phyloP scores from a whole-genome alignment of 53 echinoderm and acorn worm genomes.

The Arbacia lixula region DNA sequence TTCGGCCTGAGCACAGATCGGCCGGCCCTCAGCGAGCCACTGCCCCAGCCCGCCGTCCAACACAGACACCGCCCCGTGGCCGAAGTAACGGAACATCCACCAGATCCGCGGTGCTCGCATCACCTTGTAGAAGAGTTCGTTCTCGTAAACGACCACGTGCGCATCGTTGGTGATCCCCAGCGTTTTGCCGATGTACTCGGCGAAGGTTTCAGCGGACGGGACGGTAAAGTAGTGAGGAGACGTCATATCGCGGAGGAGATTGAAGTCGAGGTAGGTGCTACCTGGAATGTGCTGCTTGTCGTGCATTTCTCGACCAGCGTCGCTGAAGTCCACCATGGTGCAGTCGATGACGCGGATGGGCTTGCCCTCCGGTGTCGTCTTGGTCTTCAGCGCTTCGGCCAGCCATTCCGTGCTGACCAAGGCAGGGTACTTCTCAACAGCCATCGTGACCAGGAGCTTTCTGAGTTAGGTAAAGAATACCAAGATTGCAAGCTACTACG shows the following conservation, averaged over 20 bases:
- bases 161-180: slow-evolving; percentile 81
- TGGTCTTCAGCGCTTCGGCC: slow-evolving; percentile 14
- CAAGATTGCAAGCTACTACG: too few relatives aligned
- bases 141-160: slow-evolving; percentile 94
- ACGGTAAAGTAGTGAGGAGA: slow-evolving; percentile 68
- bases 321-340: too few relatives aligned
- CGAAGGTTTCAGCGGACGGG: slow-evolving; percentile 68
- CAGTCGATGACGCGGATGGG: background rate
- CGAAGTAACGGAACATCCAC: slow-evolving; percentile 96
- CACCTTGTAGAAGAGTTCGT: slow-evolving; percentile 66
- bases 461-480: too few relatives aligned
- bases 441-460: too few relatives aligned
- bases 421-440: background rate
- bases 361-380: slow-evolving; percentile 30
- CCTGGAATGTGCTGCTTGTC: slow-evolving; percentile 75
- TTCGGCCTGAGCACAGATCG: background rate
- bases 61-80: slow-evolving; percentile 81
- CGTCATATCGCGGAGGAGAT: slow-evolving; percentile 49
- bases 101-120: slow-evolving; percentile 82
- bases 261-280: slow-evolving; percentile 72
- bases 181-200: slow-evolving; percentile 70
- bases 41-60: slow-evolving; percentile 87
- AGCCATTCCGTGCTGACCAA: slow-evolving; percentile 31
- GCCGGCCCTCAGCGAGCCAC: slow-evolving; percentile 75
- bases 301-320: slow-evolving; percentile 10